phyloP scores from a whole-genome alignment of 64 coral and sea anemone species.

The Acropora tenuis region DNA sequence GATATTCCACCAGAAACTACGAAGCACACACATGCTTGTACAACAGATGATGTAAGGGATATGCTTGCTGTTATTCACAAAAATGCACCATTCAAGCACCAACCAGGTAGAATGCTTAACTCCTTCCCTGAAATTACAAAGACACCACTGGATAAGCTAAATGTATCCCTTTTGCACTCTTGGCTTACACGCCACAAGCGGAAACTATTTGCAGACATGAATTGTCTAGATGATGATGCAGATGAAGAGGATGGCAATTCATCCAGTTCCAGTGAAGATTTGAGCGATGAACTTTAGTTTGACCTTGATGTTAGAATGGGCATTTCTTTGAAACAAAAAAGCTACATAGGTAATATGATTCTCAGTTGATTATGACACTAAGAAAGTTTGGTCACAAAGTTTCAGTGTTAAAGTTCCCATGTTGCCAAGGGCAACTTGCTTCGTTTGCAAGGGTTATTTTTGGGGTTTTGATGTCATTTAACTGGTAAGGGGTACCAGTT shows the following conservation, averaged over 20 bases:
- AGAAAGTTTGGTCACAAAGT: too few relatives aligned
- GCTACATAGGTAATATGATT: too few relatives aligned
- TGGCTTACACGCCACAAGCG: constrained; percentile 68
- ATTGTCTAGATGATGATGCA: constrained; percentile 22
- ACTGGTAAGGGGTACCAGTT: too few relatives aligned
- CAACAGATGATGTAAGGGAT: constrained; percentile 59
- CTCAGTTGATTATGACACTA: too few relatives aligned
- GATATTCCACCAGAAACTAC: constrained; percentile 31
- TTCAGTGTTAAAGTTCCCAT: too few relatives aligned
- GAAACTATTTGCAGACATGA: constrained; percentile 55
- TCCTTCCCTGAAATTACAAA: constrained; percentile 63
- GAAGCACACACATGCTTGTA: constrained; percentile 56
- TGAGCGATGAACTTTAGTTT: constrained; percentile 16
- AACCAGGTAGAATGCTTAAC: constrained; percentile 34
- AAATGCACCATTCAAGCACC: constrained; percentile 39
- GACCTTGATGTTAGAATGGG: too few relatives aligned
- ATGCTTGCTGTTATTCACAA: constrained; percentile 60
- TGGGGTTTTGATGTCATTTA: too few relatives aligned
- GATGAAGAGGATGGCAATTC: neutral
- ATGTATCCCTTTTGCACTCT: constrained; percentile 57
- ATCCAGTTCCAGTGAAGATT: constrained; percentile 1
- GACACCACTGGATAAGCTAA: constrained; percentile 66
- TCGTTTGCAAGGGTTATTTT: too few relatives aligned
- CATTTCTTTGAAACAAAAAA: too few relatives aligned
- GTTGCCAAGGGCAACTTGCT: too few relatives aligned